Evolutionary conservation across 2,797 vertebrate species (phyloP).

Genomic region (Apogon hyalosoma): DNA sequence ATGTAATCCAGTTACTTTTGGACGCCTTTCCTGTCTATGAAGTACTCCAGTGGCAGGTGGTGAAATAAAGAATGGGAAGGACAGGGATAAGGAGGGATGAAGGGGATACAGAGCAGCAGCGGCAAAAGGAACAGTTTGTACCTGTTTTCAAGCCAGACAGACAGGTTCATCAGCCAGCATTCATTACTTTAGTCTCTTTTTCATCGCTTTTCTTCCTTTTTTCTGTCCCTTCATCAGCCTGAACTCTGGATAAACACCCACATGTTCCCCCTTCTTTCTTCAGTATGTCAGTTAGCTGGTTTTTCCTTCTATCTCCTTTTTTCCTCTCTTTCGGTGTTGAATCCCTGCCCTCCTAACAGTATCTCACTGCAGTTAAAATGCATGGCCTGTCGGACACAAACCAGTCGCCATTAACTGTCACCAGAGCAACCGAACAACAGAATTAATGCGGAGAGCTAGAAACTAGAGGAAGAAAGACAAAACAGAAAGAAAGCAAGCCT

Average conservation of each 20-base stretch:
- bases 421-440: constrained; percentile 66
- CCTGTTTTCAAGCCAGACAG: constrained; percentile 77
- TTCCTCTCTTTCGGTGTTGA: background rate
- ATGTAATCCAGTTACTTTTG: constrained; percentile 54
- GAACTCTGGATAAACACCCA: constrained; percentile 31
- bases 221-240: constrained; percentile 17
- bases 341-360: constrained; percentile 21
- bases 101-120: constrained; percentile 45
- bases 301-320: background rate
- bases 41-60: constrained; percentile 64
- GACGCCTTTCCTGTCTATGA: constrained; percentile 40
- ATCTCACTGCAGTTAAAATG: constrained; percentile 74
- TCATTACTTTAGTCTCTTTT: constrained; percentile 61
- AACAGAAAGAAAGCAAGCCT: constrained; percentile 57
- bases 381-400: constrained; percentile 61
- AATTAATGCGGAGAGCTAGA: constrained; percentile 43
- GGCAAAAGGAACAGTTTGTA: constrained; percentile 78
- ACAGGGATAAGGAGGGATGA: constrained; percentile 46
- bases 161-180: constrained; percentile 67
- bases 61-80: constrained; percentile 51
- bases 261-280: constrained; percentile 22
- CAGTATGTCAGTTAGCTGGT: constrained; percentile 14
- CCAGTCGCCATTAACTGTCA: constrained; percentile 62
- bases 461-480: constrained; percentile 45
- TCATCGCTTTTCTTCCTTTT: constrained; percentile 10